phyloP scores from a whole-genome alignment of 2,797 vertebrate genomes.

The Taeniopygia guttata region DNA sequence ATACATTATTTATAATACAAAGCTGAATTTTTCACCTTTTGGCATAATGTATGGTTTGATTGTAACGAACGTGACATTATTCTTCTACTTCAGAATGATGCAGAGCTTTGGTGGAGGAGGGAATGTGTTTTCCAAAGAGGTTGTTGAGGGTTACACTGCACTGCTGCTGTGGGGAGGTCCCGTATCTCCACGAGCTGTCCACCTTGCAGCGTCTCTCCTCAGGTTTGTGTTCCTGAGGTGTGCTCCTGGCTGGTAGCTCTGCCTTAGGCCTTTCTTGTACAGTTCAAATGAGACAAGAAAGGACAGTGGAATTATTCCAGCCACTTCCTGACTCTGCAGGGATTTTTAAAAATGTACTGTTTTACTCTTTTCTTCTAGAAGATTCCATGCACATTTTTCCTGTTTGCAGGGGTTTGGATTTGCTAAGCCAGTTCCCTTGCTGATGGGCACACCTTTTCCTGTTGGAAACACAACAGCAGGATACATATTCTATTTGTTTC shows the following conservation, averaged over 20 bases:
- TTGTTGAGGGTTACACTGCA: not conserved
- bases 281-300: not conserved
- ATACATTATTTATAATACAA: accelerated
- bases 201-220: not conserved
- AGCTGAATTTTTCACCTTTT: not conserved
- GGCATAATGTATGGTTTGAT: not conserved
- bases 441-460: not conserved
- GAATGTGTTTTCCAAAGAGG: not conserved
- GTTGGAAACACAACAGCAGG: not conserved
- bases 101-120: not conserved
- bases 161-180: not conserved
- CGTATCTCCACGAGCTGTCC: not conserved
- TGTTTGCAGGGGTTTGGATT: not conserved
- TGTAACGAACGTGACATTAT: not conserved
- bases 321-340: not conserved
- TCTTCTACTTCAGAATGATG: not conserved
- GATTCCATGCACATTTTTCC: not conserved
- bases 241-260: not conserved
- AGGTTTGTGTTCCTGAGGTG: not conserved
- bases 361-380: not conserved
- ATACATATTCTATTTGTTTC: not conserved
- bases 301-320: not conserved
- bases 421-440: not conserved
- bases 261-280: conserved; percentile 13
- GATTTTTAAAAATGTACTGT: not conserved